A percentile compares a stretch with the other conserved stretches of the same genome.
Conservation (phyloP, 23 tunicate species). For the Diplosoma virens region DNA sequence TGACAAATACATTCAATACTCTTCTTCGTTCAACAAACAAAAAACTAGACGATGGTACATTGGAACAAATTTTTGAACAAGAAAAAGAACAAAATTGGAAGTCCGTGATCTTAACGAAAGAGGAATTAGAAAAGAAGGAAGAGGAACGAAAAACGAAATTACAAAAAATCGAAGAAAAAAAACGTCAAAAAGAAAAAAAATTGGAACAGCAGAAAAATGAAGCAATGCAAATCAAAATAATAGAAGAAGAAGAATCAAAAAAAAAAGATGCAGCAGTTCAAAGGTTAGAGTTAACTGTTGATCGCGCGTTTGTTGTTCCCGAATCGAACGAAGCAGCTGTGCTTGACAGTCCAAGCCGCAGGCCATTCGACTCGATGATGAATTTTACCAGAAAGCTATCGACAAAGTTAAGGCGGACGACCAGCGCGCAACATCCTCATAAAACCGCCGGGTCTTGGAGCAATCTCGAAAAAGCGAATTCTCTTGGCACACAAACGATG, state of each 20-base stretch:
- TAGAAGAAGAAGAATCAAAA: constrained; percentile 24
- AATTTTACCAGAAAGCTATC: no score
- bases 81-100: constrained; percentile 12
- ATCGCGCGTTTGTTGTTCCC: constrained; percentile 33
- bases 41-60: not conserved
- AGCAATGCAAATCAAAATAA: not conserved
- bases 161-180: constrained; percentile 9
- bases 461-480: no score
- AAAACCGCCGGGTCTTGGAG: no score
- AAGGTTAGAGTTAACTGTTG: not conserved
- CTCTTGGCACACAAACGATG: no score
- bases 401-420: no score
- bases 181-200: constrained; percentile 16
- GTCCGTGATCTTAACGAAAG: not conserved
- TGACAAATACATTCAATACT: not conserved
- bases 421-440: no score
- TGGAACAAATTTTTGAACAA: constrained; percentile 16
- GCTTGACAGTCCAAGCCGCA: no score
- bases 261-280: constrained; percentile 8
- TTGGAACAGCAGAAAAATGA: not conserved
- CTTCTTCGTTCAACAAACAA: not conserved
- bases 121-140: constrained; percentile 2
- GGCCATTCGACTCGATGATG: no score
- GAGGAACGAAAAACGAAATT: not conserved
- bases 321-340: no score